These are phyloP conservation scores for Archocentrus centrarchus DNA, from an alignment of 2,113 vertebrate species.

Conservation along the genomic window DNA sequence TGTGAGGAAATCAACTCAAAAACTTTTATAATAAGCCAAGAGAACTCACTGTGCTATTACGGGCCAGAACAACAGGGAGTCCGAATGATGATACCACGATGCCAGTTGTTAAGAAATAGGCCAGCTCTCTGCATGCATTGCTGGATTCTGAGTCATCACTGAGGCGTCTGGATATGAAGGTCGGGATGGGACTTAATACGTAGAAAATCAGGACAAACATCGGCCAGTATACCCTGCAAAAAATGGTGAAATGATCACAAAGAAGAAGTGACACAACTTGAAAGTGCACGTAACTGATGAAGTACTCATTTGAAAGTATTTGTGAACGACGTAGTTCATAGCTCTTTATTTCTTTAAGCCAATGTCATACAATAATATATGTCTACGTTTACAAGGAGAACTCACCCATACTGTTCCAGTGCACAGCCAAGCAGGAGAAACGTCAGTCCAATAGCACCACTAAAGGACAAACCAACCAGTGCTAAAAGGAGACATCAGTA, in stretches of 20 bases:
- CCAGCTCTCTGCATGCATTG: slow-evolving; percentile 92
- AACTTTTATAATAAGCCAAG: not conserved
- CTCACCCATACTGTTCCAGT: slow-evolving; percentile 90
- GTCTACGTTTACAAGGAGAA: not conserved
- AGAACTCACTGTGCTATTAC: slow-evolving; percentile 83
- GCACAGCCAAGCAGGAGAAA: slow-evolving; percentile 96
- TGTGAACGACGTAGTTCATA: not conserved
- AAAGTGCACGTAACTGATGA: not conserved
- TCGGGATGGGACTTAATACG: slow-evolving; percentile 89
- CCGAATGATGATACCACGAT: slow-evolving; percentile 95
- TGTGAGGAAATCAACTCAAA: not conserved
- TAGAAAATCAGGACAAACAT: slow-evolving; percentile 95
- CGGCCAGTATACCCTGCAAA: slow-evolving; percentile 91
- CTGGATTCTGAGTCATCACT: slow-evolving; percentile 89
- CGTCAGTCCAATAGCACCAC: slow-evolving; percentile 93
- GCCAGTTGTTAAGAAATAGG: slow-evolving; percentile 94
- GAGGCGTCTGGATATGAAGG: slow-evolving; percentile 90
- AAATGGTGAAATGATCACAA: not conserved
- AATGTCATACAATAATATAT: not conserved
- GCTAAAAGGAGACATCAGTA: slow-evolving; percentile 77
- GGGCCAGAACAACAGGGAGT: slow-evolving; percentile 90
- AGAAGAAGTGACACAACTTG: not conserved
- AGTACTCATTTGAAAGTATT: not conserved
- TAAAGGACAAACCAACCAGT: slow-evolving; percentile 93
- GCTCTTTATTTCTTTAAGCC: not conserved